Base-by-base conservation (phyloP, 2,888 invertebrate species). In the Microplitis deprimator region DNA sequence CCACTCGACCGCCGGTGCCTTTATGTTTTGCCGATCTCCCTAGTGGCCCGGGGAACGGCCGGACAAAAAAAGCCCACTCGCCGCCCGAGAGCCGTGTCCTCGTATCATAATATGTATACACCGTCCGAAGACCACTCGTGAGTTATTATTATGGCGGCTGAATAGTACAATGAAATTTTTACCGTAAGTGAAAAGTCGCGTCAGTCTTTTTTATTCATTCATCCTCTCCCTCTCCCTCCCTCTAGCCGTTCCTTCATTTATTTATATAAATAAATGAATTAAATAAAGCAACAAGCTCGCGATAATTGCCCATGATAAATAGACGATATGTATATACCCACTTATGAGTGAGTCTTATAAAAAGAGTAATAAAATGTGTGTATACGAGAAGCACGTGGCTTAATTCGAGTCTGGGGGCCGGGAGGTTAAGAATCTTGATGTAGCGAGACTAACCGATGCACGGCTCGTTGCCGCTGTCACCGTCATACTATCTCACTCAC, bases 381-480 rank as follows among this genome's bases (percentile, higher is more conserved):
- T 29, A 29, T 29, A 29, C 29, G 29, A 68, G n/a, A n/a, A 71
- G 71, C 80, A 80, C 74, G 76, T 76, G 76, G 73, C 77, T 79
- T 82, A 84, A 84, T 84, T 82, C 80, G 83, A 84, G 83, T 81
- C 79, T 78, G 80, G 72, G 67, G 74, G 75, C 78, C 70, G 77
- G 83, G 84, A 85, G 85, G 84, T 85, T 77, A 84, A 85, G 83
- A 83, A 84, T 87, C 85, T 86, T 87, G 88, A 89, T 87, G 87
- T 87, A 85, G 85, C 89, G 88, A 87, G 88, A 88, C 89, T 86
- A 88, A 88, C 86, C 87, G 86, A 87, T 84, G 88, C 88, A 89
- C 88, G 89, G 85, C 88, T 89, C 89, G 88, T 89, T 89, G 85
- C 81, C 81, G 86, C 88, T 89, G 89, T 88, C 88, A 88, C 86